Evolutionary conservation across 2,797 vertebrate genomes (phyloP).

Genomic region (Chiloscyllium punctatum): DNA sequence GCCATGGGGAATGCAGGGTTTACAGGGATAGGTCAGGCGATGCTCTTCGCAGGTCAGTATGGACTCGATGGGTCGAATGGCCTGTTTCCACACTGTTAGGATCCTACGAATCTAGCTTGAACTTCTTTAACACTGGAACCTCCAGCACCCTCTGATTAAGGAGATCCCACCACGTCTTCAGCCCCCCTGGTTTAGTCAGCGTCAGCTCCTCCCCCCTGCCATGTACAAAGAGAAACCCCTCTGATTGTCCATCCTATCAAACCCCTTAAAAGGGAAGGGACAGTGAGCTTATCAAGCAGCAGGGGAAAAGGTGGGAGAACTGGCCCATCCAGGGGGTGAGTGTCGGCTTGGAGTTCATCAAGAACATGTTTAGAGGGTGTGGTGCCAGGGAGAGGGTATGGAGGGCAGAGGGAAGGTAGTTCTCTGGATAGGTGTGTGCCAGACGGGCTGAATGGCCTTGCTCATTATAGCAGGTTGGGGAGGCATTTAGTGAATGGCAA

Average conservation of each 20-base stretch:
- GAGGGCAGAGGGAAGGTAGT: background rate
- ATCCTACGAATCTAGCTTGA: too few species aligned
- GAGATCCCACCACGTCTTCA: too few species aligned
- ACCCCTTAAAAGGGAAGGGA: background rate
- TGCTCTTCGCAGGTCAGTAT: too few species aligned
- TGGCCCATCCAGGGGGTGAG: too few species aligned
- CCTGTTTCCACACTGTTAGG: too few species aligned
- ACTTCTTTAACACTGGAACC: too few species aligned
- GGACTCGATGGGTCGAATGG: too few species aligned
- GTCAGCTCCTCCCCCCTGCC: background rate
- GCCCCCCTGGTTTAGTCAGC: background rate
- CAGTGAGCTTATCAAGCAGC: background rate
- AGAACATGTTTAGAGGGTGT: background rate
- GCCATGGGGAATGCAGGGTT: too few species aligned
- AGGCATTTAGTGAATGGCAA: background rate
- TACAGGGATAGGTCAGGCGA: too few species aligned
- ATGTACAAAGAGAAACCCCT: background rate
- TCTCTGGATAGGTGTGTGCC: too few species aligned
- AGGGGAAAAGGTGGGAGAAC: background rate
- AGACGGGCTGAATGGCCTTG: background rate
- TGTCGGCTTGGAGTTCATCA: too few species aligned
- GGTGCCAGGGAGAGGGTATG: background rate
- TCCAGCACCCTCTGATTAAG: too few species aligned
- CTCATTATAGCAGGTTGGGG: background rate
- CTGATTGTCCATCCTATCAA: background rate